A percentile compares a stretch with the other conserved stretches of the same genome.
Evolutionary conservation across 2,113 vertebrate species (phyloP).

Genomic region (Gopherus flavomarginatus): DNA sequence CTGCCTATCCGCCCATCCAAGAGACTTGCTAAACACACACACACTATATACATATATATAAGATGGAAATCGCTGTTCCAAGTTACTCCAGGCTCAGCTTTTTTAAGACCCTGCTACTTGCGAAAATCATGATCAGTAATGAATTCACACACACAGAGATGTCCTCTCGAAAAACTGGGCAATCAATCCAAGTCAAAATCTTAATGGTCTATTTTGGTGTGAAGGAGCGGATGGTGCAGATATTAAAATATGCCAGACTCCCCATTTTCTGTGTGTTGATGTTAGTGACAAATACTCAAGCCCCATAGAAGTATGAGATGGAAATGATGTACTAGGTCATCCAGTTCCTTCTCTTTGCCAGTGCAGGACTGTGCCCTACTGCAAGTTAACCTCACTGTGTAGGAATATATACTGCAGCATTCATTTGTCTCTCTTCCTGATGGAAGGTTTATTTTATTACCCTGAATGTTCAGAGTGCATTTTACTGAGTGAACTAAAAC

Average conservation of each 20-base stretch:
- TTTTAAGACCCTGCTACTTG: neutral
- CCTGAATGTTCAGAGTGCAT: neutral
- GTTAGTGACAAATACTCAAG: neutral
- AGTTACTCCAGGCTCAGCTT: neutral
- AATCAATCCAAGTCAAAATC: slow-evolving; percentile 5
- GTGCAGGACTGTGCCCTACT: neutral
- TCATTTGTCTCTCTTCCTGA: neutral
- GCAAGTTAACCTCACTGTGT: neutral
- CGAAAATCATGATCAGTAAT: neutral
- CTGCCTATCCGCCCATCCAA: neutral
- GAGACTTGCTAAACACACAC: neutral
- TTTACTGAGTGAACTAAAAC: neutral
- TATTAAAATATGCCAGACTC: neutral
- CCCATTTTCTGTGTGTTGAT: neutral
- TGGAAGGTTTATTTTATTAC: neutral
- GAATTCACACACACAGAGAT: neutral
- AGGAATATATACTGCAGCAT: neutral
- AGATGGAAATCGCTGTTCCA: neutral
- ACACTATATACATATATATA: neutral
- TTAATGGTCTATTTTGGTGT: accelerated
- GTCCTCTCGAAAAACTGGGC: neutral
- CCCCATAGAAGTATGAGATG: neutral
- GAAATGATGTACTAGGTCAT: neutral
- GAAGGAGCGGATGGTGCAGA: neutral
- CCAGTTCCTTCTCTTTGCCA: neutral